These are phyloP conservation scores for Hydriomena furcata DNA, from an alignment of 2,888 invertebrate genomes.

Conservation along the genomic window DNA sequence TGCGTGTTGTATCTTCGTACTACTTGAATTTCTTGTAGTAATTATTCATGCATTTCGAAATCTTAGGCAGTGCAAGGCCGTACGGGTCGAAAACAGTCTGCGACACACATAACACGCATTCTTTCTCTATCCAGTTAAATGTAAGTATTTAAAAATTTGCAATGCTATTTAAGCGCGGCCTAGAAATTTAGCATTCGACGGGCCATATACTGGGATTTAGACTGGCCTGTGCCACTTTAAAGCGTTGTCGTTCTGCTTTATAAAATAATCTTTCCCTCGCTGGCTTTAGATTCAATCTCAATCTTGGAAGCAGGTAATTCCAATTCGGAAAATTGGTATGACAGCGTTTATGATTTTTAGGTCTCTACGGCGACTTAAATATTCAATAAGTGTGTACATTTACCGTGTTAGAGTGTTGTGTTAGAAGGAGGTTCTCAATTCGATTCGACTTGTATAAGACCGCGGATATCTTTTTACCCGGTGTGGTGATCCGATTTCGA, in stretches of 20 bases:
- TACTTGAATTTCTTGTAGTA: constrained; percentile 28
- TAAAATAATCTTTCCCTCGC: neutral
- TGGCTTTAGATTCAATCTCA: neutral
- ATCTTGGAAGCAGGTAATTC: too few relatives aligned
- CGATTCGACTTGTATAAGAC: too few relatives aligned
- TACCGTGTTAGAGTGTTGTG: too few relatives aligned
- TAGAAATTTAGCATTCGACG: constrained; percentile 59
- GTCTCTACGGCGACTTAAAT: too few relatives aligned
- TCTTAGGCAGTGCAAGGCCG: constrained; percentile 40
- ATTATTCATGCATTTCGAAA: constrained; percentile 38
- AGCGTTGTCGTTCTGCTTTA: neutral
- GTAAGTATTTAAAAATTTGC: constrained; percentile 55
- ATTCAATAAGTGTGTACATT: too few relatives aligned
- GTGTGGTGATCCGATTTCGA: too few relatives aligned
- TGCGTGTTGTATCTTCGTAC: constrained; percentile 35
- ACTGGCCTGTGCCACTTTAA: constrained; percentile 8
- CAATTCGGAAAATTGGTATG: too few relatives aligned
- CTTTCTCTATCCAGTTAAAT: constrained; percentile 40
- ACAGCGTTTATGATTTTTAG: too few relatives aligned
- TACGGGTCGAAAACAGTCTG: constrained; percentile 33
- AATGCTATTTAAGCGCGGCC: constrained; percentile 61
- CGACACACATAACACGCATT: constrained; percentile 45
- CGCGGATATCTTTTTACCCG: too few relatives aligned
- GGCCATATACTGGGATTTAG: constrained; percentile 41
- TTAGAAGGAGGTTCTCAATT: too few relatives aligned